Evolutionary conservation across 2,113 vertebrate species (phyloP), one percentile per base, ranked within the genome.

Genomic region (Cebus imitator): DNA sequence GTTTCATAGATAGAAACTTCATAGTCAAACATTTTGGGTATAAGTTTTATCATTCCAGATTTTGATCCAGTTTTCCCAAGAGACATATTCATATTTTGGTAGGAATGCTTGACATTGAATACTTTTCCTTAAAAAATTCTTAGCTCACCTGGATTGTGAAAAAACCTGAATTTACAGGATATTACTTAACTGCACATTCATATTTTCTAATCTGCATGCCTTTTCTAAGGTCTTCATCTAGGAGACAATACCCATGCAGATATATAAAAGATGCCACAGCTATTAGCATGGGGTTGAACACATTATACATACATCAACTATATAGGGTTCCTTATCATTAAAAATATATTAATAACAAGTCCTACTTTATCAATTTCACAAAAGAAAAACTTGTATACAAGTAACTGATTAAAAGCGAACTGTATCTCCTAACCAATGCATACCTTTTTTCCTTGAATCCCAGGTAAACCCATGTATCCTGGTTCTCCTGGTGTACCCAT

Each of bases 381-480:
- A 90, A 21, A 13, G 66, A 52, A n/a, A 97, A 96, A 95, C 7
- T 81, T 96, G 7, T 14, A 84, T 79, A 61, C 58, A 61, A 91
- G 87, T 2, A 80, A 18, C 2, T 20, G 52, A 58, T 84, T 79
- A 55, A 78, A 86, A 97, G 85, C 94, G 81, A 23, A 58, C 45
- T 16, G 35, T 8, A 30, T 25, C 1, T 92, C 45, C 43, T 37
- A 61, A 75, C 35, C 20, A 83, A 78, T 1, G 35, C 97, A 90
- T 98, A 99, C 99, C 99, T 99, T 99, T 98, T 97, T 98, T 96
- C 99, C 99, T 83, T 98, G 98, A 68, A 98, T 97, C 94, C 99
- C 99, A 90, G 99, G 99, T 96, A 99, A 98, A 72, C 99, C 99
- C 45, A 99, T 98, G 95, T 99, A 99, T 94, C 99, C 99, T 68